A percentile compares a stretch with the other conserved stretches of the same genome.
phyloP scores from a whole-genome alignment of 1,140 invertebrate genomes.

The Whitmania pigra region DNA sequence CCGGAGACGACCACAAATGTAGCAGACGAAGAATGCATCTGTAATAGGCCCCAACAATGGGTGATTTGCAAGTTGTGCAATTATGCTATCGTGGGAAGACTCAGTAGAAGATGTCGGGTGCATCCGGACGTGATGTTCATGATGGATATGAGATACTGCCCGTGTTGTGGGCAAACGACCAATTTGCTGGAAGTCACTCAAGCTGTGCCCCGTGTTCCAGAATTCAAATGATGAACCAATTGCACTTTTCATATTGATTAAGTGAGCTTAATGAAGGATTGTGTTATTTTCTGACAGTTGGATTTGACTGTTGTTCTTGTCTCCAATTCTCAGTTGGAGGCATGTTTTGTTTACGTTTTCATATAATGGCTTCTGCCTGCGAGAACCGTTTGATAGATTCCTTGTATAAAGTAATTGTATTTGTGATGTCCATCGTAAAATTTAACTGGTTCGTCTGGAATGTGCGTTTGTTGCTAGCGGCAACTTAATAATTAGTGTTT shows the following conservation, averaged over 20 bases:
- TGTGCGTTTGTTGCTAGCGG: no score
- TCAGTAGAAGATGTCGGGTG: background rate
- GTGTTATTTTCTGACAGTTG: background rate
- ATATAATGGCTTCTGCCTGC: no score
- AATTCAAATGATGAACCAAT: background rate
- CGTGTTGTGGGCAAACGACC: background rate
- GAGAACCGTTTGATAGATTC: no score
- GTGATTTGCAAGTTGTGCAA: slow-evolving; percentile 3
- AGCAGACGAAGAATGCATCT: slow-evolving; percentile 4
- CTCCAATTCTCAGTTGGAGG: background rate
- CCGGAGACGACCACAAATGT: background rate
- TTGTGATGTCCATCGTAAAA: no score
- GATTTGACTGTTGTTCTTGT: background rate
- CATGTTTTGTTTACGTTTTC: background rate
- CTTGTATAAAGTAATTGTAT: no score
- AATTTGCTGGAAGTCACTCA: background rate
- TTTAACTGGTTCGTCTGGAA: no score
- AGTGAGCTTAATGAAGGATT: background rate
- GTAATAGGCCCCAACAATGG: background rate
- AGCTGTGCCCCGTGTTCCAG: background rate
- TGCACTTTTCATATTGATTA: background rate
- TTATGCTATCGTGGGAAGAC: background rate
- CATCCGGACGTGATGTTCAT: background rate
- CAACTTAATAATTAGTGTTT: no score
- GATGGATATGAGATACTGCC: slow-evolving; percentile 7